These are phyloP conservation scores for Diglossa cyanea DNA, from an alignment of 2,797 vertebrate genomes.

Conservation along the genomic window DNA sequence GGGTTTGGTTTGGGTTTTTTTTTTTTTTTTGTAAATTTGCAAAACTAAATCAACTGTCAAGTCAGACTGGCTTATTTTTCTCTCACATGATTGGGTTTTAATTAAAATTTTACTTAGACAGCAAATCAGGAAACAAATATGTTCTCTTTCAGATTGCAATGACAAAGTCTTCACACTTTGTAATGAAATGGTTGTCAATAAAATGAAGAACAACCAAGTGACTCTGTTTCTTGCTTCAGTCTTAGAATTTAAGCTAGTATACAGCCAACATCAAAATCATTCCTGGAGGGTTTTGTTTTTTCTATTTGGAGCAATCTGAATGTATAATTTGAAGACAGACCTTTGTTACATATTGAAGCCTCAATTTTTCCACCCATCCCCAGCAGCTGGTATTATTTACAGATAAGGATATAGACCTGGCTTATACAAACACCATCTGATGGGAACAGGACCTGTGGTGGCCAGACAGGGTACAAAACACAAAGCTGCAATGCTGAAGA, in stretches of 20 bases:
- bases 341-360: background rate
- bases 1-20: fast-evolving
- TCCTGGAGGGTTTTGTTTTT: background rate
- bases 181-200: background rate
- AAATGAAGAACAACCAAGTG: background rate
- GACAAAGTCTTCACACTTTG: background rate
- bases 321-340: background rate
- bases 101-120: slow-evolving; percentile 16
- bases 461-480: background rate
- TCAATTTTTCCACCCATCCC: background rate
- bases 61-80: background rate
- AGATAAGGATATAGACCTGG: background rate
- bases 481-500: background rate
- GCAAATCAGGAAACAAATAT: slow-evolving; percentile 11
- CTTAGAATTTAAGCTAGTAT: background rate
- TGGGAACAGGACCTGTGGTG: background rate
- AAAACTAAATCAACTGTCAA: background rate
- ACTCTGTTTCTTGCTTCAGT: background rate
- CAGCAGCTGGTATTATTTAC: background rate
- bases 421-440: background rate
- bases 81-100: background rate
- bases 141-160: background rate
- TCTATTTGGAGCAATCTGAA: background rate
- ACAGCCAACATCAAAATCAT: background rate
- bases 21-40: background rate